phyloP scores from a whole-genome alignment of 2,113 vertebrate genomes.

The Myotis lucifugus region DNA sequence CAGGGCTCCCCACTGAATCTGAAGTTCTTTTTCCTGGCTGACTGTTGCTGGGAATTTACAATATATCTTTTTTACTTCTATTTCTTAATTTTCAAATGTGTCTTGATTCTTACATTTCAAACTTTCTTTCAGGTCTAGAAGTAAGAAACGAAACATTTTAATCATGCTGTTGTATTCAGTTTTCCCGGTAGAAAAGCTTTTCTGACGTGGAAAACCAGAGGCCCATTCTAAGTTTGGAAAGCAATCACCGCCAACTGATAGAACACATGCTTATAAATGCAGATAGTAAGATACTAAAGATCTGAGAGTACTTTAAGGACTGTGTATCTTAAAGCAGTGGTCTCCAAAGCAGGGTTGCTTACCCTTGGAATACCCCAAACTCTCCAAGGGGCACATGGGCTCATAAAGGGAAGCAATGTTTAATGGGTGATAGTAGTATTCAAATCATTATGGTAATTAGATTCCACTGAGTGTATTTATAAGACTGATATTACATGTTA shows the following conservation, averaged over 20 bases:
- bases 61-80: background rate
- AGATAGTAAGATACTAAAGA: background rate
- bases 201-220: background rate
- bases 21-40: background rate
- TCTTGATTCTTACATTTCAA: background rate
- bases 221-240: background rate
- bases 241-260: background rate
- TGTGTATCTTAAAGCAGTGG: background rate
- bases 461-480: constrained; percentile 30
- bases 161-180: background rate
- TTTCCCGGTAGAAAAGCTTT: background rate
- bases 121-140: background rate
- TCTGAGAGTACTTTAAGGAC: background rate
- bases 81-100: background rate
- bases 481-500: background rate
- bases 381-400: accelerated
- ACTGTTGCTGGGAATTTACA: background rate
- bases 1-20: background rate
- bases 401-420: background rate
- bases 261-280: background rate
- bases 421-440: background rate
- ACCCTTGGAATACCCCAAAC: background rate
- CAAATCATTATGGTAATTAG: background rate
- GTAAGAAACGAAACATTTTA: background rate
- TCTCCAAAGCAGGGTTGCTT: background rate